phyloP scores from a whole-genome alignment of 2,113 vertebrate genomes.

The Salvelinus sp. region DNA sequence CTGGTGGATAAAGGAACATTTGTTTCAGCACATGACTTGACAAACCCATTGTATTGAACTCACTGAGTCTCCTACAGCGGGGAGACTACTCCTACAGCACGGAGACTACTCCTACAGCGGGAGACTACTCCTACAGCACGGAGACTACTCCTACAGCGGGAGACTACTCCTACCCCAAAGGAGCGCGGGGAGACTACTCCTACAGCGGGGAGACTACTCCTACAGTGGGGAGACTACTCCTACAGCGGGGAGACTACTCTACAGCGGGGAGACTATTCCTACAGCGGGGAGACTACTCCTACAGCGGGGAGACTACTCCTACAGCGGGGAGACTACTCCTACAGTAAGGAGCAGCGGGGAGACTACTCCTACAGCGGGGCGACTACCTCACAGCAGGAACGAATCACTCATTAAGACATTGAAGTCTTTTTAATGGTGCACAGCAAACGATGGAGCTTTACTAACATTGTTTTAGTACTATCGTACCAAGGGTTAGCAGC shows the following conservation, averaged over 20 bases:
- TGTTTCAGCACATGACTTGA: conserved; percentile 11
- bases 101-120: no score
- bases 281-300: no score
- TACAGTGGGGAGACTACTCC: no score
- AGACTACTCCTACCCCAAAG: no score
- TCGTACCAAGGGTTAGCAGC: neutral
- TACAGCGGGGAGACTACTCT: neutral
- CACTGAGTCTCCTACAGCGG: neutral
- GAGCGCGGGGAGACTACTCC: no score
- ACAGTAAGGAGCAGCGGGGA: no score
- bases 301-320: neutral
- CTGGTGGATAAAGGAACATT: neutral
- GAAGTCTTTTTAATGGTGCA: neutral
- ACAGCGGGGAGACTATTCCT: neutral
- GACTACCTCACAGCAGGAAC: neutral
- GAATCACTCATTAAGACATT: neutral
- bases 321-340: neutral
- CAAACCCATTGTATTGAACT: conserved; percentile 13
- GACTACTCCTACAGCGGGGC: neutral
- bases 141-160: no score
- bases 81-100: no score
- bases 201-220: no score
- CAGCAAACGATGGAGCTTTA: neutral
- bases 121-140: no score
- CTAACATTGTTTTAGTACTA: neutral